Evolutionary conservation across 2,113 vertebrate species (phyloP).

Genomic region (Tachycineta bicolor): DNA sequence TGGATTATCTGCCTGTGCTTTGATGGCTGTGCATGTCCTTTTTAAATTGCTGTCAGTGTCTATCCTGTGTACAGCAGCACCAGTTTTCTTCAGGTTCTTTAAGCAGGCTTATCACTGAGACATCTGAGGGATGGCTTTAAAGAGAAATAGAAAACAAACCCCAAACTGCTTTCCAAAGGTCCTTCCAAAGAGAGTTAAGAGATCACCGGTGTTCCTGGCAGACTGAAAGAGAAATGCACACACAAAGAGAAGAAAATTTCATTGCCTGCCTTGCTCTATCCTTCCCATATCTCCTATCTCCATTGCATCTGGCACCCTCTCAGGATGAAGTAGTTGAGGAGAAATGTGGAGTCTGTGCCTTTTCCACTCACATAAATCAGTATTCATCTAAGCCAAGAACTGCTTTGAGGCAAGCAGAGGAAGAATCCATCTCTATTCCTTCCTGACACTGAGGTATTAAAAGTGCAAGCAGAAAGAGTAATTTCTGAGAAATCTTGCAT

Average conservation of each 20-base stretch:
- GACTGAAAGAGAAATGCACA: background rate
- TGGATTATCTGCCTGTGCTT: background rate
- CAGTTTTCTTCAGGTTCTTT: background rate
- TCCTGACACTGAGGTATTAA: background rate
- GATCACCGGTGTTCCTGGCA: background rate
- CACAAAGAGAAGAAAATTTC: background rate
- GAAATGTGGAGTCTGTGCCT: background rate
- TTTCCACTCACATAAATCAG: conserved; percentile 1
- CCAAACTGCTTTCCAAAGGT: background rate
- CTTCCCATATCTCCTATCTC: background rate
- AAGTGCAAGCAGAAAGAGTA: background rate
- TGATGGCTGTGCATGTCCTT: background rate
- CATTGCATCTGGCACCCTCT: background rate
- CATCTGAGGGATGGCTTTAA: background rate
- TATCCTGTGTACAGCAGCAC: background rate
- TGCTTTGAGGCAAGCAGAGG: background rate
- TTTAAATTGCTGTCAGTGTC: background rate
- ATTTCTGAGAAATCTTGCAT: background rate
- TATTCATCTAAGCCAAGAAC: background rate
- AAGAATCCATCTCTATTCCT: background rate
- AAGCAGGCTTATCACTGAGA: background rate
- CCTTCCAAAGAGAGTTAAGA: background rate
- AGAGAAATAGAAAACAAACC: background rate
- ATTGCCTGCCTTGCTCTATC: background rate
- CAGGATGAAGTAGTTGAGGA: background rate